Conservation (phyloP, 53 echinoderm and acorn worm genomes). For the Crossaster papposus region DNA sequence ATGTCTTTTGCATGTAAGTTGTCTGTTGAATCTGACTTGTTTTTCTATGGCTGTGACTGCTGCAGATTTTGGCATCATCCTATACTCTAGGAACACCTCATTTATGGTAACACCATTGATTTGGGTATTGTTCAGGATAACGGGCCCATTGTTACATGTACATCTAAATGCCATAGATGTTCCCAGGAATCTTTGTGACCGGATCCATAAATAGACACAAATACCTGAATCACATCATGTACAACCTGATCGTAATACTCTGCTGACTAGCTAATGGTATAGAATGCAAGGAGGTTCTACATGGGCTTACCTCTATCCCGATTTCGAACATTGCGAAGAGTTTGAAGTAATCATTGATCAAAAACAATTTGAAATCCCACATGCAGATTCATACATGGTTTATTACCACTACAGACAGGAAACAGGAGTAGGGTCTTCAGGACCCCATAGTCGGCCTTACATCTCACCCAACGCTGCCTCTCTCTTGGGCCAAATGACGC, state of each 20-base stretch:
- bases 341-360: too few species aligned
- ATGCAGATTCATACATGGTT: too few species aligned
- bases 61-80: not conserved
- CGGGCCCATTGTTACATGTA: not conserved
- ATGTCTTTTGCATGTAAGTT: too few species aligned
- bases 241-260: too few species aligned
- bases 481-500: conserved; percentile 51
- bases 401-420: conserved; percentile 17
- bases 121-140: not conserved
- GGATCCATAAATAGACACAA: too few species aligned
- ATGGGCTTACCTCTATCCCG: too few species aligned
- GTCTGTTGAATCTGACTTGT: too few species aligned
- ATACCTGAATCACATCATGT: too few species aligned
- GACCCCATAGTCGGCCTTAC: not conserved
- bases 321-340: too few species aligned
- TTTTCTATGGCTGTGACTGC: not conserved
- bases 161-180: not conserved
- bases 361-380: too few species aligned
- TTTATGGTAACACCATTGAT: not conserved
- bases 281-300: too few species aligned
- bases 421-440: conserved; percentile 9
- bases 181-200: not conserved
- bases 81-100: not conserved
- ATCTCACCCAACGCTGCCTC: conserved; percentile 31
- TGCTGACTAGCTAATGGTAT: too few species aligned